Percentiles rank a stretch among this genome's conserved stretches.
These are phyloP conservation scores for Ormyrus labotus DNA, from an alignment of 2,888 invertebrate species.

Conservation along the genomic window DNA sequence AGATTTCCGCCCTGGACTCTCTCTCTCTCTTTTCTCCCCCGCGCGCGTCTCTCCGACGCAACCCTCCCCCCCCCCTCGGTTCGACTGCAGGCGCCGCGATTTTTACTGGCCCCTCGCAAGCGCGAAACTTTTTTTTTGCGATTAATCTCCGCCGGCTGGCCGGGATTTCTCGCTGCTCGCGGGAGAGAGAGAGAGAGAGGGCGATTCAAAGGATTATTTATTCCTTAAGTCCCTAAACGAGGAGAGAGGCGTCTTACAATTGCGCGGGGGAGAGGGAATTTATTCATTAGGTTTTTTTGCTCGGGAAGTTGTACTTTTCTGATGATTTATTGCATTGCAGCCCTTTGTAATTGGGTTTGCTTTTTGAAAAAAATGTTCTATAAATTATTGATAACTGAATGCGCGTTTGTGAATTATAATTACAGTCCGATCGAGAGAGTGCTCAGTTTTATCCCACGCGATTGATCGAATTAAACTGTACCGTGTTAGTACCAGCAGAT, in stretches of 20 bases:
- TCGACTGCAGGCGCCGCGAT: too few species aligned
- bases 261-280: constrained; percentile 18
- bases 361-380: too few species aligned
- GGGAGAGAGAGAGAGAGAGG: background rate
- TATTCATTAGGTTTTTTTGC: constrained; percentile 31
- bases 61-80: too few species aligned
- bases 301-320: background rate
- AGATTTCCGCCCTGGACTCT: constrained; percentile 64
- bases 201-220: constrained; percentile 44
- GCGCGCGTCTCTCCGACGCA: too few species aligned
- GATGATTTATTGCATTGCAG: background rate
- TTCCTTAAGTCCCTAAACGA: constrained; percentile 14
- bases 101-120: constrained; percentile 53
- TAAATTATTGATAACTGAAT: too few species aligned
- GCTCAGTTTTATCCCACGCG: too few species aligned
- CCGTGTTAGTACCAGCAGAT: too few species aligned
- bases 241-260: constrained; percentile 34
- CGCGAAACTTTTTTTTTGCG: constrained; percentile 52
- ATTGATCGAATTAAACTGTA: too few species aligned
- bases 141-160: constrained; percentile 50
- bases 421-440: too few species aligned
- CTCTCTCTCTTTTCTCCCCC: too few species aligned
- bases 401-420: too few species aligned
- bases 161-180: constrained; percentile 6
- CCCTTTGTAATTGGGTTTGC: background rate